Base-by-base conservation (phyloP, 2,888 invertebrate species). In the Pterostichus madidus region DNA sequence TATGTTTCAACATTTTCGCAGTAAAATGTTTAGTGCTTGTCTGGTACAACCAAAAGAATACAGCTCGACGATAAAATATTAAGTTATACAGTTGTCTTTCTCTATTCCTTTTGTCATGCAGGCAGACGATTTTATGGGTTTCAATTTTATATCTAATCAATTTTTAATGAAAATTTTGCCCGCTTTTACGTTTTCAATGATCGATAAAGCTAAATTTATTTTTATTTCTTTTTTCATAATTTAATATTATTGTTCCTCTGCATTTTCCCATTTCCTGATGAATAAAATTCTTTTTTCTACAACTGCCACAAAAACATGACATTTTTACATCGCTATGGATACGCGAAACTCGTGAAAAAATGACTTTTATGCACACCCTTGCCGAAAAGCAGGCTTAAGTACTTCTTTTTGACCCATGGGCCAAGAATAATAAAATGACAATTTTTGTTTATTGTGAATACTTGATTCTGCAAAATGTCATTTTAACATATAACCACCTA, bases 51-150 rank as follows among this genome's bases (percentile, higher is more conserved):
- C 39, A 64, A 32, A n/a, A 35, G 64, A 13, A 39, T 35, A 39
- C 64, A 39, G 32, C 10, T 35, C 68, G 15, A 15, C 68, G 44
- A 71, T 76, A 76, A 76, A 76, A 53, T 76, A 76, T 52, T 39
- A 76, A 76, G 56, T 76, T 76, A 76, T 56, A 56, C 76, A 76
- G 56, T 76, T 76, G 76, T 76, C 75, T 76, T 76, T 76, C 56
- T 76, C 56, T 53, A 35, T 53, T 39, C n/a, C 35, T 32, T 76
- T 53, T 15, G 53, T 76, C 52, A 76, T 32, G 17, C 44, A 35
- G 64, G 35, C 44, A 71, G 17, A 44, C 15, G 68, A 44, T 71
- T 71, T 71, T 71, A 71, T 17, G 68, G 44, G 35, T 17, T 44
- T 71, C 68, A 71, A 71, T 71, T 71, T 71, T 71, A 71, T 44